Conservation (phyloP, 92 coral and sea anemone genomes). For the Galaxea fascicularis region DNA sequence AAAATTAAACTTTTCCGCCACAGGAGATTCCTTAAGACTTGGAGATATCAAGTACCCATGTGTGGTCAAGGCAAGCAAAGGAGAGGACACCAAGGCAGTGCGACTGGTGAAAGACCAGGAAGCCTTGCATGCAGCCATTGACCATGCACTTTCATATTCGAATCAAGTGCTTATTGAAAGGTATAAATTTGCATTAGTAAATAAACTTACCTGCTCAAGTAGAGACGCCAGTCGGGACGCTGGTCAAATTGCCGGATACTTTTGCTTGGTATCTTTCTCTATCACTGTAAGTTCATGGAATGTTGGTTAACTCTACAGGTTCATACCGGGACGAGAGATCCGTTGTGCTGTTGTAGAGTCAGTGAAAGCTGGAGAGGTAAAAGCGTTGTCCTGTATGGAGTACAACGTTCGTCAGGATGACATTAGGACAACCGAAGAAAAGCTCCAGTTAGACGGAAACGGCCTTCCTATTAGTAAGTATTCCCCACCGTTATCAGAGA, state of each 20-base stretch:
- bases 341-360: conserved; percentile 38
- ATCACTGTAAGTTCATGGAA: neutral
- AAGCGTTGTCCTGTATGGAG: conserved; percentile 22
- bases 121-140: conserved; percentile 7
- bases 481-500: too few relatives aligned
- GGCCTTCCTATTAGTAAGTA: conserved; percentile 26
- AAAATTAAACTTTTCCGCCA: neutral
- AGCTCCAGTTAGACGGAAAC: neutral
- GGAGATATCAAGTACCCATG: conserved; percentile 8
- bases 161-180: conserved; percentile 31
- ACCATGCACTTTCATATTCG: conserved; percentile 30
- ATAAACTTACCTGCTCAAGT: neutral
- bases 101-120: conserved; percentile 12
- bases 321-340: conserved; percentile 30
- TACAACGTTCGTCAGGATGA: conserved; percentile 19
- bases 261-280: too few relatives aligned
- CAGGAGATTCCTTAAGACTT: neutral
- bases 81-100: conserved; percentile 35
- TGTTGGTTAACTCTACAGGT: neutral
- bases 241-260: too few relatives aligned
- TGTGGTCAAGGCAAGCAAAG: conserved; percentile 28
- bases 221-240: too few relatives aligned
- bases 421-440: conserved; percentile 21
- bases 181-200: neutral
- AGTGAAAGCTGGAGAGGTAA: neutral